Evolutionary conservation across 2,113 vertebrate species (phyloP).

Genomic region (Ranitomeya variabilis): DNA sequence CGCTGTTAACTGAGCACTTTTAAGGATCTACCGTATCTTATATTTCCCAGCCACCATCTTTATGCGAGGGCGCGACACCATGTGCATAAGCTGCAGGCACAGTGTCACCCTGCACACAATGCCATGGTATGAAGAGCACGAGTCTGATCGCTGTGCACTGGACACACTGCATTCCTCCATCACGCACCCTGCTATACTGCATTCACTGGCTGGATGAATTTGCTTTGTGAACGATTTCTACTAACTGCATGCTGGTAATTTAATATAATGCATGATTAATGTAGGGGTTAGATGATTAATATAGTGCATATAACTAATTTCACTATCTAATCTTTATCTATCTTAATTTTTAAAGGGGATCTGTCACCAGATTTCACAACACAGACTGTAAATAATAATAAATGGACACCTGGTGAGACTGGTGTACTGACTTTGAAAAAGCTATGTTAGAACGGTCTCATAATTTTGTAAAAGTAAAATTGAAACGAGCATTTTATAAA

Average conservation of each 20-base stretch:
- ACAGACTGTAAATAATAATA: too few species aligned
- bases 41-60: background rate
- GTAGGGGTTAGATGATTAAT: background rate
- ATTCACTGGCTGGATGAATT: conserved; percentile 18
- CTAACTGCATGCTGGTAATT: conserved; percentile 59
- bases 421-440: too few species aligned
- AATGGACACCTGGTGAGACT: too few species aligned
- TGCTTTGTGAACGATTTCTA: conserved; percentile 47
- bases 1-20: conserved; percentile 24
- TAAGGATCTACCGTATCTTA: background rate
- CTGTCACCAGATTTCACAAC: too few species aligned
- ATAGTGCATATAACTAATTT: conserved; percentile 21
- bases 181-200: background rate
- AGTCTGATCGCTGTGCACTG: background rate
- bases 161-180: background rate
- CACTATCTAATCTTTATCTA: background rate
- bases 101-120: background rate
- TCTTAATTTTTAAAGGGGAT: too few species aligned
- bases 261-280: conserved; percentile 46
- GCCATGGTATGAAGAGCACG: background rate
- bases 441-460: too few species aligned
- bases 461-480: too few species aligned
- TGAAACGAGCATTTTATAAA: too few species aligned
- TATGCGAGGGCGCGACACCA: background rate
- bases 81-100: conserved; percentile 20